Evolutionary conservation across 2,888 invertebrate species (phyloP).

Genomic region (Agapetus fuscipes): DNA sequence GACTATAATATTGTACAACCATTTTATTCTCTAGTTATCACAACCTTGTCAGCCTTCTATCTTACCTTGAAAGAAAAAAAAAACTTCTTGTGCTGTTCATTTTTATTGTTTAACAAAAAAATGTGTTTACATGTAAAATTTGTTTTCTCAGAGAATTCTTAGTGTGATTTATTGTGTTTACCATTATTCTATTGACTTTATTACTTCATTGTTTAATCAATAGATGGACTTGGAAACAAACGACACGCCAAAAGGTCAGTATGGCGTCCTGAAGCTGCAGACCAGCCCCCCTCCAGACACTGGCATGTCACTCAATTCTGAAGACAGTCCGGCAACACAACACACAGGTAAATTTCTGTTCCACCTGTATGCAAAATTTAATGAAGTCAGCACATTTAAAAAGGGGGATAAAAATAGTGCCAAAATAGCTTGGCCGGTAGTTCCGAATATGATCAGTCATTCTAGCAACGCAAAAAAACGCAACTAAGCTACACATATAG

Average conservation of each 20-base stretch:
- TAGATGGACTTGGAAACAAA: constrained; percentile 54
- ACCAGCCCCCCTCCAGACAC: constrained; percentile 47
- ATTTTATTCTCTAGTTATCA: too few species aligned
- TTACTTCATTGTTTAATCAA: constrained; percentile 19
- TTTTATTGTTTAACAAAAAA: neutral
- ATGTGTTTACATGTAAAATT: constrained; percentile 7
- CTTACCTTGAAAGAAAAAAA: too few species aligned
- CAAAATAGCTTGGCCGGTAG: too few species aligned
- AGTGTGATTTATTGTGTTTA: constrained; percentile 4
- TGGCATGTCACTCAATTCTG: constrained; percentile 21
- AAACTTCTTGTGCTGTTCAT: neutral
- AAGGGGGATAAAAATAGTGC: too few species aligned
- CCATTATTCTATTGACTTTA: constrained; percentile 3
- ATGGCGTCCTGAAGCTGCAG: constrained; percentile 69
- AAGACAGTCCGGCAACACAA: constrained; percentile 22
- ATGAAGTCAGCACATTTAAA: too few species aligned
- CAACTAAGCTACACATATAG: too few species aligned
- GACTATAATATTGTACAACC: too few species aligned
- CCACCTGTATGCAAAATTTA: neutral
- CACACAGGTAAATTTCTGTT: constrained; percentile 8
- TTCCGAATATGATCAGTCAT: too few species aligned
- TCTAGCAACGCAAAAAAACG: too few species aligned
- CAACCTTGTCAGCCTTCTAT: too few species aligned
- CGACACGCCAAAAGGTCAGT: constrained; percentile 47
- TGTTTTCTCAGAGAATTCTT: constrained; percentile 5